Percentiles rank a stretch among this genome's conserved stretches.
These are phyloP conservation scores for Zaprionus gabonicus DNA, from an alignment of 1,140 invertebrate genomes.

Conservation along the genomic window DNA sequence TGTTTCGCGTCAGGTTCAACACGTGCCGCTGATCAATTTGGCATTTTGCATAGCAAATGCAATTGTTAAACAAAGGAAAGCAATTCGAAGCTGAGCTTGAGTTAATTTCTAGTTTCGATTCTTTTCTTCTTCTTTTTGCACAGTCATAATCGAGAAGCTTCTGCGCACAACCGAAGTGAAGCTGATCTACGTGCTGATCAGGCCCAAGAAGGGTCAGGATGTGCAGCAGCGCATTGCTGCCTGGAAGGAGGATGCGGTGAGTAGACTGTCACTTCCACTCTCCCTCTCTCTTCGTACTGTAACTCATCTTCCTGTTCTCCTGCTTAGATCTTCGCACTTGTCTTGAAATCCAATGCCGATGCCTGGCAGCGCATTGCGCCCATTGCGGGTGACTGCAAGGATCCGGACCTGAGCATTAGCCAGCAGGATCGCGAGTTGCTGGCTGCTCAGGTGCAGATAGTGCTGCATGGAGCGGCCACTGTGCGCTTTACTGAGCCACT, in stretches of 20 bases:
- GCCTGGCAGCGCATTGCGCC: slow-evolving; percentile 64
- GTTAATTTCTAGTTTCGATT: neutral
- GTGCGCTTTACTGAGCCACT: slow-evolving; percentile 93
- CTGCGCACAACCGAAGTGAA: slow-evolving; percentile 89
- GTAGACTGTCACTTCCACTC: neutral
- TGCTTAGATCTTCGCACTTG: slow-evolving; percentile 44
- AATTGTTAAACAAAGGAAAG: slow-evolving; percentile 1
- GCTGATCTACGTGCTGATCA: slow-evolving; percentile 90
- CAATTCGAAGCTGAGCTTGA: neutral
- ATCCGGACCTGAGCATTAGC: slow-evolving; percentile 89
- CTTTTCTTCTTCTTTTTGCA: slow-evolving; percentile 20
- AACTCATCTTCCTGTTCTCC: neutral
- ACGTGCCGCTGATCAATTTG: neutral
- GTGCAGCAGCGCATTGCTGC: slow-evolving; percentile 88
- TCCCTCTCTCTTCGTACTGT: neutral
- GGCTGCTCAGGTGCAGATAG: slow-evolving; percentile 86
- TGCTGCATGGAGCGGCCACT: slow-evolving; percentile 94
- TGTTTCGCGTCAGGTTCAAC: neutral
- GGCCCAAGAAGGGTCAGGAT: slow-evolving; percentile 90
- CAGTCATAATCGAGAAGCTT: slow-evolving; percentile 92
- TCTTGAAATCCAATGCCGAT: slow-evolving; percentile 38
- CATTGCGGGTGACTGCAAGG: slow-evolving; percentile 86
- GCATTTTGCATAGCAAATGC: neutral
- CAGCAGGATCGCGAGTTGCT: slow-evolving; percentile 85
- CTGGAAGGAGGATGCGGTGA: slow-evolving; percentile 86